Conservation (phyloP, 2,113 vertebrate species). For the Typhlomys cinereus region DNA sequence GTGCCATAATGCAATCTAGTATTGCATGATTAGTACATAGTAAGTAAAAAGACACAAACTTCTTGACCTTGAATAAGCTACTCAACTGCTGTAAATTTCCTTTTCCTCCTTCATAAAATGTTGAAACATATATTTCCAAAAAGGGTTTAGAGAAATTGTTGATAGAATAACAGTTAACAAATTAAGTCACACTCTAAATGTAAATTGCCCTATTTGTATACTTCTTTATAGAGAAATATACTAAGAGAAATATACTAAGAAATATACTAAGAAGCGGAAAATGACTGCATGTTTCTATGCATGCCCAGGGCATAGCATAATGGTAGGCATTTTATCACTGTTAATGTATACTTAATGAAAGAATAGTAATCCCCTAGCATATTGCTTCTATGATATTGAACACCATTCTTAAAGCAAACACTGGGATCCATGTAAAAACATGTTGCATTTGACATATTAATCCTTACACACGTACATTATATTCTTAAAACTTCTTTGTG, state of each 20-base stretch:
- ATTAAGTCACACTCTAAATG: background rate
- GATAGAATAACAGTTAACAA: background rate
- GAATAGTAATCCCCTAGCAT: background rate
- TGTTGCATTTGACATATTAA: background rate
- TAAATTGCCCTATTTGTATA: background rate
- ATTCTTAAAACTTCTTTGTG: background rate
- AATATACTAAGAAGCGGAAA: background rate
- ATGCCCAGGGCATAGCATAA: background rate
- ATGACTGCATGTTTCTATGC: background rate
- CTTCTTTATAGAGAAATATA: constrained; percentile 10
- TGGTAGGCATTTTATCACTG: background rate
- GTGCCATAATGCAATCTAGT: too few relatives aligned
- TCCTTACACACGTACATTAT: background rate
- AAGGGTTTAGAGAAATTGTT: background rate
- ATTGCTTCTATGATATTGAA: background rate
- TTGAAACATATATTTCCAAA: background rate
- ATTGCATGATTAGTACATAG: too few relatives aligned
- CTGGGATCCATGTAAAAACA: background rate
- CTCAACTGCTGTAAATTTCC: background rate
- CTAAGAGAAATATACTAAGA: background rate
- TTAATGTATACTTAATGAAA: background rate
- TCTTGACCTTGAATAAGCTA: background rate
- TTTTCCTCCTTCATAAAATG: background rate
- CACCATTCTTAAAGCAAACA: background rate
- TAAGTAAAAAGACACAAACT: background rate